phyloP scores from a whole-genome alignment of 1,140 invertebrate species.

The Periplaneta americana region DNA sequence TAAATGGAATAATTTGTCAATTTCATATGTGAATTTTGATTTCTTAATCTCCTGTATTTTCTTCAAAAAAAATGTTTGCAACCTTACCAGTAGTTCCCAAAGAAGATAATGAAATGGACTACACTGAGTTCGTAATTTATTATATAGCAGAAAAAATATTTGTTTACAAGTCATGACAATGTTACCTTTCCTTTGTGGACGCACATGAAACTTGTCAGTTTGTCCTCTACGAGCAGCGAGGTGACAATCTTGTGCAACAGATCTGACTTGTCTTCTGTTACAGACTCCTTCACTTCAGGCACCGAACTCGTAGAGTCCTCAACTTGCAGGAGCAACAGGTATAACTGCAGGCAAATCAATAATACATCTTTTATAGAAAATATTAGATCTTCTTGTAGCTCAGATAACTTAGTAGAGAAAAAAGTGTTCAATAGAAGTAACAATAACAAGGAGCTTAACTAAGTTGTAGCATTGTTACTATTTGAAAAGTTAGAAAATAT shows the following conservation, averaged over 20 bases:
- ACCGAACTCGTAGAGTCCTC: slow-evolving; percentile 7
- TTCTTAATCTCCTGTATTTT: not conserved
- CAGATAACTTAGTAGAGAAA: too few relatives aligned
- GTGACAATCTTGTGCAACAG: slow-evolving; percentile 3
- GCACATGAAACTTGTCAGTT: slow-evolving; percentile 1
- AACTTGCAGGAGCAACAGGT: slow-evolving; percentile 10
- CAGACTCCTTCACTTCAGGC: slow-evolving; percentile 2
- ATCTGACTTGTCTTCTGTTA: not conserved
- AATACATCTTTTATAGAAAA: too few relatives aligned
- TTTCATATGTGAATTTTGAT: not conserved
- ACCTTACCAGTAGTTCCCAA: not conserved
- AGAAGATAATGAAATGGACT: not conserved
- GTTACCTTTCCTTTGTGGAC: slow-evolving; percentile 12
- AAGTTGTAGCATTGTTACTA: too few relatives aligned
- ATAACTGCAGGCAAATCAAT: slow-evolving; percentile 5
- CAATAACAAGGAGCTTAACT: too few relatives aligned
- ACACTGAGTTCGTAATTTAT: not conserved
- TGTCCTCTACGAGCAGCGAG: slow-evolving; percentile 4
- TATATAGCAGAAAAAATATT: not conserved
- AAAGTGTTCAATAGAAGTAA: too few relatives aligned
- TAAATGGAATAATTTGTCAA: too few relatives aligned
- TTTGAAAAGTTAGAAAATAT: too few relatives aligned
- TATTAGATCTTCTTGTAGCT: too few relatives aligned
- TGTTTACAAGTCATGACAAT: not conserved
- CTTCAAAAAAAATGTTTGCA: not conserved